Base-by-base conservation (phyloP, 2,113 vertebrate genomes). In the Thamnaconus septentrionalis region DNA sequence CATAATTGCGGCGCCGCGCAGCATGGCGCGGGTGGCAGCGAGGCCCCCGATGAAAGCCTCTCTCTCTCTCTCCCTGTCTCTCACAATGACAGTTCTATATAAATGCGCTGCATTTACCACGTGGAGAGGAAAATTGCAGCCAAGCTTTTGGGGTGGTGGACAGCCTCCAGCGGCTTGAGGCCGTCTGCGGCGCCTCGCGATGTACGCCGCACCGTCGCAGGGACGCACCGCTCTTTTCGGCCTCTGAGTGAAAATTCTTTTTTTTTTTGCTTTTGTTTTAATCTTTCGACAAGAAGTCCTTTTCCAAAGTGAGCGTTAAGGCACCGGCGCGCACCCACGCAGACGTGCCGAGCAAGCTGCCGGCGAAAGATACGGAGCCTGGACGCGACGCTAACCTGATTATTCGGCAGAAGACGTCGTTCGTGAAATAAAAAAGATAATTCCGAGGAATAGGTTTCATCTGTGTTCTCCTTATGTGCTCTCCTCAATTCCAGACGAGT, bases 51-150 rank as follows among this genome's bases (percentile, higher is more conserved):
- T 41, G 41, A 65, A 50, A 47, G 60, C 41, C 67, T 60, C 75
- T 56, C 40, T 31, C 18, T 31, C 18, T 31, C 18, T 31, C 18
- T 31, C 18, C 2, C 18, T 31, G 18, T 31, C 18, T 31, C 18
- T 31, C 18, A 31, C 18, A 31, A 59, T 68, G 52, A 55, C 63
- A 62, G 66, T 59, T 71, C 57, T 12, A 59, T 56, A 74, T 65
- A 81, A 81, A 83, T 74, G 72, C 64, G 56, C 66, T 66, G 71
- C 69, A 81, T 81, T 80, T 62, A 64, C 62, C 46, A 71, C 7
- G 56, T 40, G 64, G 46, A 75, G 64, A 71, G 64, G 66, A 49
- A 77, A 66, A 75, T 77, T 64, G 53, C 77, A 62, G 66, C 42
- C 51, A 5, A 53, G 64, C 61, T 62, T 31, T 31, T 66, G 44